Evolutionary conservation across 2,888 invertebrate genomes (phyloP).

Genomic region (Malthinus seriepunctatus): DNA sequence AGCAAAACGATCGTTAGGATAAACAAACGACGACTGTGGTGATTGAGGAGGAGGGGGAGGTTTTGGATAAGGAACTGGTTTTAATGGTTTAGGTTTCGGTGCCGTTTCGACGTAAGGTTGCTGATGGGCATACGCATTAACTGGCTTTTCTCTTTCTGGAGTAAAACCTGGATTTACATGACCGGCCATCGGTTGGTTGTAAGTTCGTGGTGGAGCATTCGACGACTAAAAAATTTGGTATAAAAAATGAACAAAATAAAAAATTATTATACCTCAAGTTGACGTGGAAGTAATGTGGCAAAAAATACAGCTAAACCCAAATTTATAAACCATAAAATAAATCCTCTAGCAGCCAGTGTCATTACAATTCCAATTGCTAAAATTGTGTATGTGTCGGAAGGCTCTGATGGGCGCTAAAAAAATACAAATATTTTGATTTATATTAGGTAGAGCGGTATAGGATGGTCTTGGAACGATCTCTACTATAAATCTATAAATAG

Average conservation of each 20-base stretch:
- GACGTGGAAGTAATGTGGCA: neutral
- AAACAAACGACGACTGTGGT: too few relatives aligned
- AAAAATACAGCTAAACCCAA: neutral
- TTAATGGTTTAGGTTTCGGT: neutral
- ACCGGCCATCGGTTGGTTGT: neutral
- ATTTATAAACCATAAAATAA: neutral
- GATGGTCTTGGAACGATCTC: too few relatives aligned
- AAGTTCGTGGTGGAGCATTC: neutral
- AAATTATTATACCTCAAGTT: neutral
- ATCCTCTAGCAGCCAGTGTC: neutral
- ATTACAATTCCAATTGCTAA: neutral
- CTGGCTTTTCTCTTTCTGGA: neutral
- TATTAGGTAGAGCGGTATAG: too few relatives aligned
- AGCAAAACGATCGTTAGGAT: slow-evolving; percentile 1
- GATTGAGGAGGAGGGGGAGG: neutral
- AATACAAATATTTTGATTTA: too few relatives aligned
- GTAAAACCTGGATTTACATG: neutral
- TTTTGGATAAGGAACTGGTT: neutral
- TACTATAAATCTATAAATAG: too few relatives aligned
- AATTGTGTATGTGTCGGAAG: neutral
- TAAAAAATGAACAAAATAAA: neutral
- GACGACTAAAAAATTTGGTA: neutral
- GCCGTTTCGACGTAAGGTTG: neutral
- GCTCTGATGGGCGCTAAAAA: too few relatives aligned
- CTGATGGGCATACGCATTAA: neutral